Percentiles rank a stretch among this genome's conserved stretches.
Conservation (phyloP, 2,113 vertebrate genomes). For the Cyanoderma ruficeps region DNA sequence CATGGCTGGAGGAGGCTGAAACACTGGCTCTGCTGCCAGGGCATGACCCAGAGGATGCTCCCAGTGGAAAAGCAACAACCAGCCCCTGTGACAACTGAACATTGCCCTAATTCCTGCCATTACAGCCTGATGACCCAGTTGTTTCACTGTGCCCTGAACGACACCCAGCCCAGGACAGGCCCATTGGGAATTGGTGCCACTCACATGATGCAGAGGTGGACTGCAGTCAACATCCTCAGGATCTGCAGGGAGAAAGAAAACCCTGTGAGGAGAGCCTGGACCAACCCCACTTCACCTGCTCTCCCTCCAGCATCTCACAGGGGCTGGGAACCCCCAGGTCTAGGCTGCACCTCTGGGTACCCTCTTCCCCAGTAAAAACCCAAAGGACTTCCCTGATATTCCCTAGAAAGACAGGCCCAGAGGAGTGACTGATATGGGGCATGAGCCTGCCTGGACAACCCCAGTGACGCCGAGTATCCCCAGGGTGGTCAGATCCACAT, state of each 20-base stretch:
- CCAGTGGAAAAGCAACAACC: accelerated
- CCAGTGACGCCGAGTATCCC: not conserved
- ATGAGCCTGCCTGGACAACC: not conserved
- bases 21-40: accelerated
- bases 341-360: not conserved
- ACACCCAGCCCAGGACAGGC: not conserved
- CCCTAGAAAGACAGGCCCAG: not conserved
- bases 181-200: accelerated
- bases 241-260: slow-evolving; percentile 71
- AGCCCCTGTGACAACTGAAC: not conserved
- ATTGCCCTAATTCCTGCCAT: not conserved
- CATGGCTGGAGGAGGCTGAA: not conserved
- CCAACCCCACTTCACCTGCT: not conserved
- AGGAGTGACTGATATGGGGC: not conserved
- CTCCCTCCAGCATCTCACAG: not conserved
- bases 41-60: not conserved
- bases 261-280: not conserved
- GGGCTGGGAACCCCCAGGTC: not conserved
- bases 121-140: not conserved
- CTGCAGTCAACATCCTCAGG: slow-evolving; percentile 92
- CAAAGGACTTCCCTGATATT: not conserved
- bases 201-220: slow-evolving; percentile 86
- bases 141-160: accelerated
- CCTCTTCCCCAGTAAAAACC: not conserved
- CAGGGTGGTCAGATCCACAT: accelerated